A percentile compares a stretch with the other conserved stretches of the same genome.
Conservation (phyloP, 64 coral and sea anemone species). For the Montipora sp. region DNA sequence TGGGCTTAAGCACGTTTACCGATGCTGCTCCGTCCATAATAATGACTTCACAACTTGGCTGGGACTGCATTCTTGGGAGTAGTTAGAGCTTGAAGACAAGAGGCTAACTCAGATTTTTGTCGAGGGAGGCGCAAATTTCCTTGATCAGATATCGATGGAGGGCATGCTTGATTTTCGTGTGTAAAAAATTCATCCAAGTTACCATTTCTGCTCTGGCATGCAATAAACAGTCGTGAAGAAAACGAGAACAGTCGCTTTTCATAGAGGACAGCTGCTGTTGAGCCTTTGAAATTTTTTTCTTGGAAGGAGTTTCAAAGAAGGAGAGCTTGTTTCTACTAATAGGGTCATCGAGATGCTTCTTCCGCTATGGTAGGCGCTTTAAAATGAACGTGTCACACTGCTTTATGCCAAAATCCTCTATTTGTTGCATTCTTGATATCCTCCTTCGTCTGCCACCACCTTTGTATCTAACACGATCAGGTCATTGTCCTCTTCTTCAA, state of each 20-base stretch:
- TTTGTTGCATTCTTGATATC: conserved; percentile 14
- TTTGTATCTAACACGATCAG: conserved; percentile 57
- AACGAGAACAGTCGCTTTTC: conserved; percentile 63
- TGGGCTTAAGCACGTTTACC: conserved; percentile 53
- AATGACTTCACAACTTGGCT: not conserved
- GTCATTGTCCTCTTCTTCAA: conserved; percentile 13
- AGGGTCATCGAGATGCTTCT: not conserved
- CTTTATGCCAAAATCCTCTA: conserved; percentile 12
- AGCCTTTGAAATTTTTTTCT: not conserved
- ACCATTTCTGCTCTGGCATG: too few species aligned
- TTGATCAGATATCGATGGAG: not conserved
- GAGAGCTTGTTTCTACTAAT: not conserved
- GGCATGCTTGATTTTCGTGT: too few species aligned
- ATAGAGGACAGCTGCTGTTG: conserved; percentile 47
- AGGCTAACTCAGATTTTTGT: conserved; percentile 58
- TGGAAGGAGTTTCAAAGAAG: not conserved
- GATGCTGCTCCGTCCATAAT: conserved; percentile 19
- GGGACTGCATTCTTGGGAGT: not conserved
- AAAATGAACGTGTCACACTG: conserved; percentile 37
- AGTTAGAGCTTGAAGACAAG: conserved; percentile 32
- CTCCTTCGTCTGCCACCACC: not conserved
- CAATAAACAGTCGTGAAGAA: conserved; percentile 6
- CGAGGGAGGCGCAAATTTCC: conserved; percentile 57
- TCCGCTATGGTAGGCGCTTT: not conserved
- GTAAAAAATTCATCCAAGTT: too few species aligned